Evolutionary conservation across 2,113 vertebrate species (phyloP).

Genomic region (Onychostruthus taczanowskii): DNA sequence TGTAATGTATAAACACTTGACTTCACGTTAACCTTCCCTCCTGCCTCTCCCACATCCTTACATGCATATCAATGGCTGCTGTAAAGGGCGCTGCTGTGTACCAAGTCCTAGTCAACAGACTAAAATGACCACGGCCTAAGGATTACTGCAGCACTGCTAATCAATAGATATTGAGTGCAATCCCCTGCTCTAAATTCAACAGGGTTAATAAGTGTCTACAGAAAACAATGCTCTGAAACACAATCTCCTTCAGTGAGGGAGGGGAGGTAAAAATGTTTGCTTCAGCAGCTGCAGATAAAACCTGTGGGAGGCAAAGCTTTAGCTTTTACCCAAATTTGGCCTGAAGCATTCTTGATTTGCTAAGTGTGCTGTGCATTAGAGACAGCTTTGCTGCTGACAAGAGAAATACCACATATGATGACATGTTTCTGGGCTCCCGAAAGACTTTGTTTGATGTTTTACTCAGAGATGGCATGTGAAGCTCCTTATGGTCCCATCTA

Average conservation of each 20-base stretch:
- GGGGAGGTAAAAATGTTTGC: conserved; percentile 59
- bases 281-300: conserved; percentile 75
- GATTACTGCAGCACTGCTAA: conserved; percentile 81
- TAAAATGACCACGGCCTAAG: conserved; percentile 80
- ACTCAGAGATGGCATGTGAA: background rate
- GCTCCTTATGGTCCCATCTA: background rate
- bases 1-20: conserved; percentile 71
- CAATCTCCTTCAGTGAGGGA: conserved; percentile 52
- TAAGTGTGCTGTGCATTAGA: conserved; percentile 22
- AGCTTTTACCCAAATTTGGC: conserved; percentile 67
- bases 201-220: conserved; percentile 80
- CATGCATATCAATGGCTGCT: conserved; percentile 78
- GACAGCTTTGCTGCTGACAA: background rate
- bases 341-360: conserved; percentile 56
- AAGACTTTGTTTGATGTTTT: conserved; percentile 4
- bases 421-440: background rate
- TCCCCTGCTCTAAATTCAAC: conserved; percentile 73
- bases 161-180: conserved; percentile 84
- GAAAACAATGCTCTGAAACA: conserved; percentile 63
- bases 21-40: conserved; percentile 57
- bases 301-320: conserved; percentile 67
- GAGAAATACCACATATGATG: conserved; percentile 12
- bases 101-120: conserved; percentile 74
- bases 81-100: conserved; percentile 75
- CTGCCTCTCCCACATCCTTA: conserved; percentile 54